These are phyloP conservation scores for Limnodromus scolopaceus DNA, from an alignment of 2,797 vertebrate species.

Conservation along the genomic window DNA sequence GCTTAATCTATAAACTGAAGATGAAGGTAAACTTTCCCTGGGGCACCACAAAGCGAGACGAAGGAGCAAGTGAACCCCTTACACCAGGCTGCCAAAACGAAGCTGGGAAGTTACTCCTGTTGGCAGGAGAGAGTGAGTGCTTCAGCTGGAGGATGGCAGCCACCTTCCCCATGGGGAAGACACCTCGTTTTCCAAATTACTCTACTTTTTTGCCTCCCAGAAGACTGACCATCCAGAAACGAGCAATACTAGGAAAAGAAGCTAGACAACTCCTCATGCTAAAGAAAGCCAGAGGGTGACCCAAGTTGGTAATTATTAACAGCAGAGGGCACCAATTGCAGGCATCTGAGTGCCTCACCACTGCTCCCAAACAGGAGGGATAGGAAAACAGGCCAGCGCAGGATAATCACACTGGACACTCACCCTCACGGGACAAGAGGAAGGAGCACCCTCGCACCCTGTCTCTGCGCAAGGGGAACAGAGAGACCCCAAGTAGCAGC, in stretches of 20 bases:
- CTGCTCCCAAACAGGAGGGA: not conserved
- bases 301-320: not conserved
- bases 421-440: rapidly evolving
- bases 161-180: not conserved
- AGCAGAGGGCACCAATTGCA: slow-evolving; percentile 19
- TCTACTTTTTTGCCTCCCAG: not conserved
- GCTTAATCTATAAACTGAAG: not conserved
- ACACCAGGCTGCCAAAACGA: not conserved
- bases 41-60: not conserved
- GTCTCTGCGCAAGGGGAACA: not conserved
- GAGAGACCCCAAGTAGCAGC: not conserved
- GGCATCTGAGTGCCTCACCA: not conserved
- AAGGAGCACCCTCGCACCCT: rapidly evolving
- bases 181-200: not conserved
- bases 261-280: rapidly evolving
- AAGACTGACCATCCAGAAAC: not conserved
- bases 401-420: rapidly evolving
- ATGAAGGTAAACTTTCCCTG: not conserved
- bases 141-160: not conserved
- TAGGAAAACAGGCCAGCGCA: not conserved
- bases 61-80: not conserved
- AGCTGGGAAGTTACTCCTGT: not conserved
- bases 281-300: not conserved
- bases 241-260: not conserved
- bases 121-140: not conserved